Evolutionary conservation across 2,797 vertebrate species (phyloP).

Genomic region (Diceros bicornis): DNA sequence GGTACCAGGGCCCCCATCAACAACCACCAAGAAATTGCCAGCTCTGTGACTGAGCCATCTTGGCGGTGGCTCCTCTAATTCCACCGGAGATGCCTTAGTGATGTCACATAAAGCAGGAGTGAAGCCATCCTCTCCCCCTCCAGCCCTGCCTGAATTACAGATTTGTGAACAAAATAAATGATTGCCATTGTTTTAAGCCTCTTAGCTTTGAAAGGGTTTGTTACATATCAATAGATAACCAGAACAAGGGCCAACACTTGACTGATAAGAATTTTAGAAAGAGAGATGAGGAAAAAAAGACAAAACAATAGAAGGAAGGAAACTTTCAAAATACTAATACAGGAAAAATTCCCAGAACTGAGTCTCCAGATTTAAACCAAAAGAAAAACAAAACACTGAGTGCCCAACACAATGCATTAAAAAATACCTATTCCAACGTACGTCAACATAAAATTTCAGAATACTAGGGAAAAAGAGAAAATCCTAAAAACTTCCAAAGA

Average conservation of each 20-base stretch:
- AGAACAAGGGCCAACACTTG: constrained; percentile 9
- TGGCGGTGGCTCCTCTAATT: not conserved
- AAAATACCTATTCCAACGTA: not conserved
- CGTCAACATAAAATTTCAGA: not conserved
- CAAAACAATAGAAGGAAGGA: constrained; percentile 71
- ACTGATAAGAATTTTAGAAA: constrained; percentile 73
- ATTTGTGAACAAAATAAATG: not conserved
- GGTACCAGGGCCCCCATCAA: not conserved
- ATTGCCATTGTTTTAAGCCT: not conserved
- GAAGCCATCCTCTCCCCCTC: not conserved
- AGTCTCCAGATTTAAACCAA: constrained; percentile 66
- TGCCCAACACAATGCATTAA: not conserved
- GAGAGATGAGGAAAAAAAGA: not conserved
- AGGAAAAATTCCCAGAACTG: constrained; percentile 67
- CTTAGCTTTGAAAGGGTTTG: not conserved
- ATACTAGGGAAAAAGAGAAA: not conserved
- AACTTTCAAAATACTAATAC: constrained; percentile 70
- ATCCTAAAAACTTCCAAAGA: not conserved
- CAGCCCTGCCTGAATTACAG: not conserved
- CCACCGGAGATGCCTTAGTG: not conserved
- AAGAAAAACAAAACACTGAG: constrained; percentile 60
- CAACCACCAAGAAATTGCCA: not conserved
- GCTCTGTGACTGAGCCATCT: not conserved
- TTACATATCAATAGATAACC: not conserved
- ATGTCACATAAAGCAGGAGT: not conserved